Percentiles rank a stretch among this genome's conserved stretches.
Conservation (phyloP, 2,113 vertebrate species). For the Platysternon megacephalum region DNA sequence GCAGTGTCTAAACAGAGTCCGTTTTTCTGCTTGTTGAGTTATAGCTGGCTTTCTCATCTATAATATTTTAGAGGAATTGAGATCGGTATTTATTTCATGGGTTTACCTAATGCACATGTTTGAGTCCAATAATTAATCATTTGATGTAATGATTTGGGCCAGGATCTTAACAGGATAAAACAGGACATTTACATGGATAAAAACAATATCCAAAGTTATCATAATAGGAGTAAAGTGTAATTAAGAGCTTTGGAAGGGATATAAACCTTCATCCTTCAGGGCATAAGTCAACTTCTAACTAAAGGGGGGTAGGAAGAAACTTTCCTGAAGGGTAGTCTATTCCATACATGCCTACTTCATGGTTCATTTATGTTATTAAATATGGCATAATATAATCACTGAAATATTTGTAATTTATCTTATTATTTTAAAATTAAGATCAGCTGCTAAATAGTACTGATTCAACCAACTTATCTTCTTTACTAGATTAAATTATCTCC, state of each 20-base stretch:
- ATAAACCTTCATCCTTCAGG: background rate
- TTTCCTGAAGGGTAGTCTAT: background rate
- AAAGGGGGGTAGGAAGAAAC: background rate
- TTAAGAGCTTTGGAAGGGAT: background rate
- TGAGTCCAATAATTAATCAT: background rate
- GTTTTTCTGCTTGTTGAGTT: slow-evolving; percentile 10
- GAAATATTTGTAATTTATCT: too few relatives aligned
- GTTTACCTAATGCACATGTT: background rate
- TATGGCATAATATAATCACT: too few relatives aligned
- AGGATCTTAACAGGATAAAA: background rate
- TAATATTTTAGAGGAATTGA: background rate
- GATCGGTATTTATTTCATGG: background rate
- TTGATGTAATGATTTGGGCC: background rate
- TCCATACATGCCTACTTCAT: background rate
- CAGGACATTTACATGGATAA: background rate
- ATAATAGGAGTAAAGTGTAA: background rate
- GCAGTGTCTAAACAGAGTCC: background rate
- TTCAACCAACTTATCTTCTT: too few relatives aligned
- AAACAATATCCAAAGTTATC: background rate
- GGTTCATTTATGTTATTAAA: background rate
- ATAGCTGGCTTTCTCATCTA: slow-evolving; percentile 12
- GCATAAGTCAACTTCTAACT: slow-evolving; percentile 7
- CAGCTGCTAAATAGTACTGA: too few relatives aligned
- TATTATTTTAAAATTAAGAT: too few relatives aligned
- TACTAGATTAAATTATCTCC: too few relatives aligned